Percentiles rank a stretch among this genome's conserved stretches.
Evolutionary conservation across 2,113 vertebrate genomes (phyloP).

Genomic region (Gallinago paraguaiae): DNA sequence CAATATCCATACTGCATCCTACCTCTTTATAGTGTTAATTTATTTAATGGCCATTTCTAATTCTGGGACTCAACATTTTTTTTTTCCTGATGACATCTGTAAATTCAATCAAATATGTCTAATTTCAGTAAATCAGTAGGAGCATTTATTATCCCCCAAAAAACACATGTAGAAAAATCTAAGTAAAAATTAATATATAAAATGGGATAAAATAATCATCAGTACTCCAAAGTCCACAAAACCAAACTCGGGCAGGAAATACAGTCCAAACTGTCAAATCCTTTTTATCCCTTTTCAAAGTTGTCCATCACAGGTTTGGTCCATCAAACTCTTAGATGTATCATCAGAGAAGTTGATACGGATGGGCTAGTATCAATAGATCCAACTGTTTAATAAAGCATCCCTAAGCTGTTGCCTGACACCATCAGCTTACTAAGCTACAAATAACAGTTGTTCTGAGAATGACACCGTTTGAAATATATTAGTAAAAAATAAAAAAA

Average conservation of each 20-base stretch:
- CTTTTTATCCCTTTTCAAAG: not conserved
- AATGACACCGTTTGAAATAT: not conserved
- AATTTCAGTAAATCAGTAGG: not conserved
- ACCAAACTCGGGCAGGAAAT: not conserved
- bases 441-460: not conserved
- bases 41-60: not conserved
- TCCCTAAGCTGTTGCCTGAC: not conserved
- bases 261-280: not conserved
- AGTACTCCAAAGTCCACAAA: accelerated
- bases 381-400: not conserved
- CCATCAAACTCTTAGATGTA: not conserved
- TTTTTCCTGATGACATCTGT: not conserved
- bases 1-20: not conserved
- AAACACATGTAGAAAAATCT: not conserved
- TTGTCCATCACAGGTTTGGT: not conserved
- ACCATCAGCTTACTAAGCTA: not conserved
- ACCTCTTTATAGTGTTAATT: not conserved
- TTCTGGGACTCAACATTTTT: not conserved
- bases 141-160: not conserved
- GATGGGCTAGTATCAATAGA: not conserved
- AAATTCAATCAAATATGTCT: not conserved
- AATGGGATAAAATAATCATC: not conserved
- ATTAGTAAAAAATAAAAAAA: not conserved
- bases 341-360: not conserved
- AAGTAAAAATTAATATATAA: not conserved